Base-by-base conservation (phyloP, 2,888 invertebrate genomes). In the Oxyteleia sp. region DNA sequence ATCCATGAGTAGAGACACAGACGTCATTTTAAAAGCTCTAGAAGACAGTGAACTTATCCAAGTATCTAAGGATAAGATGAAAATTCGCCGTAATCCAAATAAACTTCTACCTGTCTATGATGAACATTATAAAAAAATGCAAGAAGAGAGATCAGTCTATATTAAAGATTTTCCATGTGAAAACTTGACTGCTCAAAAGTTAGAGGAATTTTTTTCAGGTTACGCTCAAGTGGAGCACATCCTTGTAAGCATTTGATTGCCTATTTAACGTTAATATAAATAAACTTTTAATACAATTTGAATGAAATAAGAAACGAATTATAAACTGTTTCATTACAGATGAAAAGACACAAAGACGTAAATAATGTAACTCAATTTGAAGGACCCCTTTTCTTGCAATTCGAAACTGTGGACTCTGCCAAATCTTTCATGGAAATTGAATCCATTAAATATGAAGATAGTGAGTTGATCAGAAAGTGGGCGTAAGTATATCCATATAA, bases 341-440 rank as follows among this genome's bases (percentile, higher is more conserved):
- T 94, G 94, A 92, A 95, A 63, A 93, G 93, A 75, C 96, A 95
- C 87, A 93, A 93, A 59, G 96, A 97, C 86, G 95, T 95, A 85
- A 94, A 94, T 0, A 94, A 95, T 1, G 96, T 96, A 91, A 94
- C 95, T 53, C 94, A 95, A 61, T 98, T 98, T 91, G 98, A 99
- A 94, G 99, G 99, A 59, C 99, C 99, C 0, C 96, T 98, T 55
- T 99, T 98, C 93, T 96, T 96, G 8, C 96, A 97, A 4, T 99
- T 99, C 93, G 95, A 96, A 88, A 96, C 95, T 29, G 94, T 95
- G 66, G 98, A 98, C 68, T 95, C 96, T 90, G 97, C 98, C 1
- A 96, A 97, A 87, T 96, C 96, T 80, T 98, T 98, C 91, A 92
- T 98, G 38, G 95, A 95, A 16, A 94, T 94, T 16, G 96, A 97